Evolutionary conservation across 2,113 vertebrate species (phyloP).

Genomic region (Hyperopisus bebe): DNA sequence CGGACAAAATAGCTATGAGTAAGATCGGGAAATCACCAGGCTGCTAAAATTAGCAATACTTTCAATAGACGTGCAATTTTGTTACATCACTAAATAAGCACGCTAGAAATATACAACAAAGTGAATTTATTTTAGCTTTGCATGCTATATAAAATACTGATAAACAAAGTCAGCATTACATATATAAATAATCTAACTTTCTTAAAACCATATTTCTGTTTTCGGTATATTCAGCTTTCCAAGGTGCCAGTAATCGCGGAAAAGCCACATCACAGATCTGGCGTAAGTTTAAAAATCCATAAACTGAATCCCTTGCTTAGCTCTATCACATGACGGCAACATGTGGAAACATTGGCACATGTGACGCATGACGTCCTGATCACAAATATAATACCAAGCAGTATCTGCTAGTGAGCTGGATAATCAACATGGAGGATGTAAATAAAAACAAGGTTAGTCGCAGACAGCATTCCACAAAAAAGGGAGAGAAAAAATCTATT

Average conservation of each 20-base stretch:
- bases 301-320: neutral
- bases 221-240: neutral
- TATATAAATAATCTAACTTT: constrained; percentile 41
- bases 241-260: constrained; percentile 23
- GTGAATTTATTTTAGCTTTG: constrained; percentile 51
- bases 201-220: constrained; percentile 28
- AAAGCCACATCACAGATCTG: constrained; percentile 3
- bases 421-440: constrained; percentile 29
- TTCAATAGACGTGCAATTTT: neutral
- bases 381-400: constrained; percentile 29
- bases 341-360: constrained; percentile 14
- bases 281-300: constrained; percentile 6
- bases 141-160: constrained; percentile 66
- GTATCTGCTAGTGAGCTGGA: constrained; percentile 21
- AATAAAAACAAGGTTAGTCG: constrained; percentile 28
- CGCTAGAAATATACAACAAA: constrained; percentile 33
- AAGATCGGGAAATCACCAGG: neutral
- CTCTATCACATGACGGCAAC: neutral
- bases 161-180: constrained; percentile 48
- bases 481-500: constrained; percentile 21
- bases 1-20: neutral
- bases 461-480: constrained; percentile 44
- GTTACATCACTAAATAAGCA: constrained; percentile 6
- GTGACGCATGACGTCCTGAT: constrained; percentile 16
- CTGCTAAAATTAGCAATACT: neutral